phyloP scores from a whole-genome alignment of 2,888 invertebrate species.

The Heteropelma amictum region DNA sequence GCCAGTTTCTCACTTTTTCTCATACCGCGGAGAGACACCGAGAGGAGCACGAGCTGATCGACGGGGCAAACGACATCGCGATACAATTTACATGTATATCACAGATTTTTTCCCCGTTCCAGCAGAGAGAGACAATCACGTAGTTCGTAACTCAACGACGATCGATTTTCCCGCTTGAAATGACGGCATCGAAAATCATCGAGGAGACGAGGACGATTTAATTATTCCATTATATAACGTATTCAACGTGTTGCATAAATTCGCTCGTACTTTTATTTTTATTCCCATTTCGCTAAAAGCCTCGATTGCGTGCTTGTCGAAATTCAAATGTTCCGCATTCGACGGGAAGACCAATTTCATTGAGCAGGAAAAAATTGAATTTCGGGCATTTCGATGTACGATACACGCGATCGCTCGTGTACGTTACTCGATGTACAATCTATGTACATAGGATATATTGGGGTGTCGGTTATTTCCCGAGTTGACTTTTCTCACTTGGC shows the following conservation, averaged over 20 bases:
- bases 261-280: not conserved
- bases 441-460: too few relatives aligned
- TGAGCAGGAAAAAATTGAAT: not conserved
- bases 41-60: too few relatives aligned
- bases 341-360: not conserved
- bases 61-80: too few relatives aligned
- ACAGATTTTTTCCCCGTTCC: too few relatives aligned
- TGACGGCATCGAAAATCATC: not conserved
- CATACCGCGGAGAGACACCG: too few relatives aligned
- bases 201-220: not conserved
- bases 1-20: too few relatives aligned
- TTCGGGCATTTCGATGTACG: not conserved
- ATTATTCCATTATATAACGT: not conserved
- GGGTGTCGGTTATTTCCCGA: too few relatives aligned
- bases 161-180: conserved; percentile 25
- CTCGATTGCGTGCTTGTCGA: not conserved
- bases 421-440: too few relatives aligned
- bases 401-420: conserved; percentile 6
- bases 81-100: too few relatives aligned
- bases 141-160: conserved; percentile 30
- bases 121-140: conserved; percentile 71
- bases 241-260: not conserved
- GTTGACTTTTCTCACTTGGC: too few relatives aligned
- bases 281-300: too few relatives aligned
- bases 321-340: not conserved